These are phyloP conservation scores for Ciconia maguari DNA, from an alignment of 2,113 vertebrate species.

Conservation along the genomic window DNA sequence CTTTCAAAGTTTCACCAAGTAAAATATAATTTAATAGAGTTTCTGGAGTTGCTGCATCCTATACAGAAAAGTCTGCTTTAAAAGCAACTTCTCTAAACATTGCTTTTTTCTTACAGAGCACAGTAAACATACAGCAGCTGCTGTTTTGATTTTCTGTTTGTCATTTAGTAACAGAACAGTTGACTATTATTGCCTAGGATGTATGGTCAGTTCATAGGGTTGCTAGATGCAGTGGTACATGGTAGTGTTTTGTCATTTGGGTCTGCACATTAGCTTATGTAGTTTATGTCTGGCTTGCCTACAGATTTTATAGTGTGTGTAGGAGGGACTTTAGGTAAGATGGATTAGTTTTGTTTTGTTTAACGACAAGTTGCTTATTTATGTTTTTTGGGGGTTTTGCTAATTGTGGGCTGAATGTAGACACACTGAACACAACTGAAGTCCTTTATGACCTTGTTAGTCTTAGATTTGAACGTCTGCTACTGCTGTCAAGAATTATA, in stretches of 20 bases:
- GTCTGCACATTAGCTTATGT: neutral
- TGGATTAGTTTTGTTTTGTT: neutral
- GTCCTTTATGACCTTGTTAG: neutral
- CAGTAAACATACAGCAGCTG: neutral
- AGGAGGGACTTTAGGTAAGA: neutral
- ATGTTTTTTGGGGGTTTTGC: neutral
- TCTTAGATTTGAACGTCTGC: neutral
- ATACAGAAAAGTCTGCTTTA: neutral
- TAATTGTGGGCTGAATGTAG: neutral
- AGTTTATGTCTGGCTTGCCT: neutral
- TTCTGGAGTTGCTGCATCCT: neutral
- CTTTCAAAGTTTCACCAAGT: neutral
- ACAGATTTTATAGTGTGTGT: neutral
- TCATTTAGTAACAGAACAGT: neutral
- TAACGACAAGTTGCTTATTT: neutral
- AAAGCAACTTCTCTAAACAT: neutral
- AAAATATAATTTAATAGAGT: neutral
- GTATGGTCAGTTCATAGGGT: neutral
- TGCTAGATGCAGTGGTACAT: neutral
- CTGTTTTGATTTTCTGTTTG: neutral
- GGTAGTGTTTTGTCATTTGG: neutral
- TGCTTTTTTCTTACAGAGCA: neutral
- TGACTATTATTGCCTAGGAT: neutral
- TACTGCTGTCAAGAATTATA: neutral
- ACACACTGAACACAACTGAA: neutral